Conservation (phyloP, 2,888 invertebrate genomes). For the Hirtodrosophila duncani region DNA sequence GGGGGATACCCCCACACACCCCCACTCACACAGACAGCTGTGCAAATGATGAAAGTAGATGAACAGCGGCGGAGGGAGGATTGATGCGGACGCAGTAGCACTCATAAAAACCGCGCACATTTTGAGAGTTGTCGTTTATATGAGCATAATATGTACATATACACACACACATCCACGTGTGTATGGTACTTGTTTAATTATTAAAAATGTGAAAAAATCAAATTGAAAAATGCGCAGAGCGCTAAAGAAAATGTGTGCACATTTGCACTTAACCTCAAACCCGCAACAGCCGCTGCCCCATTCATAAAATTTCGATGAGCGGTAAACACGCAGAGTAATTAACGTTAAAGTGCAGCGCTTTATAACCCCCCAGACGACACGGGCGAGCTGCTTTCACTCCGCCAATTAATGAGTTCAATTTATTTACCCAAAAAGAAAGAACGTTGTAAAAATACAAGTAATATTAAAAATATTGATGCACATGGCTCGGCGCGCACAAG, state of each 20-base stretch:
- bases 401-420: conserved; percentile 70
- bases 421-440: conserved; percentile 41
- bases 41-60: conserved; percentile 7
- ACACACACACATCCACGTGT: conserved; percentile 3
- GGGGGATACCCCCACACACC: too few species aligned
- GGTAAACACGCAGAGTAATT: conserved; percentile 69
- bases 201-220: conserved; percentile 53
- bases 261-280: conserved; percentile 60
- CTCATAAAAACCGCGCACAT: too few species aligned
- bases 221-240: conserved; percentile 42
- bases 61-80: too few species aligned
- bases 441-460: conserved; percentile 26
- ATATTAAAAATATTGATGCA: conserved; percentile 33
- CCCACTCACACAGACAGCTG: conserved; percentile 22
- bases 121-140: conserved; percentile 4
- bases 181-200: conserved; percentile 38
- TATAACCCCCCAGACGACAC: conserved; percentile 19
- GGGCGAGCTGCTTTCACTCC: conserved; percentile 43
- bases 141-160: too few species aligned
- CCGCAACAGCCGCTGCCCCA: conserved; percentile 21
- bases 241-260: conserved; percentile 25
- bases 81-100: too few species aligned
- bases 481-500: conserved; percentile 25
- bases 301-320: conserved; percentile 69
- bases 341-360: conserved; percentile 62